Conservation (phyloP, 2,797 vertebrate genomes). For the Micropoecilia bifurca region DNA sequence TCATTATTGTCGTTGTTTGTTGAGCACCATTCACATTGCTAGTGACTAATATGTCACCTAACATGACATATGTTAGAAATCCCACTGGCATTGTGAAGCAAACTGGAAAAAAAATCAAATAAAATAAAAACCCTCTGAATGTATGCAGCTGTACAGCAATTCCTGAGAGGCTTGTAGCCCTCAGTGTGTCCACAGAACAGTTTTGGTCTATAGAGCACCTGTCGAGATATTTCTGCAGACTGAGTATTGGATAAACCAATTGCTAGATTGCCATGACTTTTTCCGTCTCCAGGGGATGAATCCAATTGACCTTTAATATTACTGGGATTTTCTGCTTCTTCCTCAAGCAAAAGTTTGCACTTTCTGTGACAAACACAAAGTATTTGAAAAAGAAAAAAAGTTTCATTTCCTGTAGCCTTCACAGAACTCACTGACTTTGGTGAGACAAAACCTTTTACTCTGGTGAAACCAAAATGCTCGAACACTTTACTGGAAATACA, state of each 20-base stretch:
- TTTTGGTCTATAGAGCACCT: conserved; percentile 24
- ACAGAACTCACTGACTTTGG: conserved; percentile 1
- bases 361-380: conserved; percentile 9
- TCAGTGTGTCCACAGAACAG: conserved; percentile 13
- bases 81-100: neutral
- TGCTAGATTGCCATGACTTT: conserved; percentile 9
- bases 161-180: conserved; percentile 16
- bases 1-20: conserved; percentile 9
- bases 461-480: neutral
- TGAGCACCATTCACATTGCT: neutral
- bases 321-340: conserved; percentile 16
- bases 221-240: conserved; percentile 13
- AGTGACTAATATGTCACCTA: conserved; percentile 1
- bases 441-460: conserved; percentile 13
- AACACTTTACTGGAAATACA: neutral
- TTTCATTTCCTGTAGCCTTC: neutral
- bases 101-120: neutral
- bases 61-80: conserved; percentile 5
- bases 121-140: neutral
- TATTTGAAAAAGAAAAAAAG: neutral
- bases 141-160: conserved; percentile 2
- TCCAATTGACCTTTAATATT: conserved; percentile 12
- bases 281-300: conserved; percentile 13
- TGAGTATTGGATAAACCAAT: conserved; percentile 8
- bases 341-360: conserved; percentile 14